Evolutionary conservation across 2,888 invertebrate genomes (phyloP), one percentile per base, ranked within the genome.

Genomic region (Parasteatoda lunata): DNA sequence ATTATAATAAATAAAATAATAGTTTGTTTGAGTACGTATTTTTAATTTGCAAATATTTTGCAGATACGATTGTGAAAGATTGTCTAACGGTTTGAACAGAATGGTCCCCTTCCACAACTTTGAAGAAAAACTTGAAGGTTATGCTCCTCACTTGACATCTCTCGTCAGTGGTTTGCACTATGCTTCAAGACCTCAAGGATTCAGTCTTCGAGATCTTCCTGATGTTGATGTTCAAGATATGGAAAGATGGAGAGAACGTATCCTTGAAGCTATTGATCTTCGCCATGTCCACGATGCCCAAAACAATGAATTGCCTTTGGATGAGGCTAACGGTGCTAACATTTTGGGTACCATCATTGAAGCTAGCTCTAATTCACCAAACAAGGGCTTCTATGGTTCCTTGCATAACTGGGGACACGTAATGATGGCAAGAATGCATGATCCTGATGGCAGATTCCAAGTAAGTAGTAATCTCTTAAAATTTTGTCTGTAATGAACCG

Each of bases 341-440:
- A 92, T 94, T 8, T 93, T 97, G 51, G 97, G 97, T 11, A 95
- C 97, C 91, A 93, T 97, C 90, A 93, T 97, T 91, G 97, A 97
- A 71, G 79, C 84, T 69, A 78, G 59, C 73, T 89, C 64, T 69
- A 81, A 94, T 89, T 94, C 95, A 47, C 77, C 80, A 59, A 89
- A 90, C 88, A 89, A 75, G 15, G 89, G 83, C 45, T 91, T 90
- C 86, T 91, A 91, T 79, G 97, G 97, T 0, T 95, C 96, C 92
- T 90, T 96, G 59, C 97, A 97, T 92, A 97, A 97, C 92, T 93
- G 95, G 92, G 96, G 96, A 0, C 97, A 97, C 91, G 94, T 96
- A 5, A 93, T 96, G 91, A 94, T 96, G 89, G 94, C 96, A 0
- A 95, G 94, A 91, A 92, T 94, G 5, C 97, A 97, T 91, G 97